Conservation (phyloP, 2,888 invertebrate species). For the Acholoe squamosa region DNA sequence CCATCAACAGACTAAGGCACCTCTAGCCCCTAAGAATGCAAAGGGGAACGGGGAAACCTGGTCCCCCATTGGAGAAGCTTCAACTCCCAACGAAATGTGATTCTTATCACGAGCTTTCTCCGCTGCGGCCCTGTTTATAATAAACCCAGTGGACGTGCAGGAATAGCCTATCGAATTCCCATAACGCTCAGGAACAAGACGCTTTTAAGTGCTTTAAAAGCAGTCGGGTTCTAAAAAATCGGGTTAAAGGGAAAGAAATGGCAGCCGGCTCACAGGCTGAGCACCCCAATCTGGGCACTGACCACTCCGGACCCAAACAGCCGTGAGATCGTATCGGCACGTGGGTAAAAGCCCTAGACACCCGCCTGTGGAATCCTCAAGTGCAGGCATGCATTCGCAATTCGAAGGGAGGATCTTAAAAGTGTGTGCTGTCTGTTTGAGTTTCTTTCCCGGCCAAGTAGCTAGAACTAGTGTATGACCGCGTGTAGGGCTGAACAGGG, state of each 20-base stretch:
- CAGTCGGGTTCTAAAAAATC: background rate
- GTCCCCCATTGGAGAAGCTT: background rate
- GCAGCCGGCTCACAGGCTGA: background rate
- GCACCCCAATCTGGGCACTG: background rate
- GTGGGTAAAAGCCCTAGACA: background rate
- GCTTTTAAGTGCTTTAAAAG: constrained; percentile 33
- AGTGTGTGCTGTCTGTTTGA: constrained; percentile 7
- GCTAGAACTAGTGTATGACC: no score
- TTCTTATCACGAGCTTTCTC: background rate
- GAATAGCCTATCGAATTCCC: constrained; percentile 38
- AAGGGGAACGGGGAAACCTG: background rate
- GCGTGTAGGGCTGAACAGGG: no score
- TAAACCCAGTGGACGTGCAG: constrained; percentile 8
- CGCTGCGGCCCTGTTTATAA: constrained; percentile 9
- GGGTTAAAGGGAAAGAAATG: background rate
- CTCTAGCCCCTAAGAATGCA: background rate
- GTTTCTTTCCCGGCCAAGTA: background rate
- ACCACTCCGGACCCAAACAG: constrained; percentile 27
- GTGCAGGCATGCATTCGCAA: constrained; percentile 21
- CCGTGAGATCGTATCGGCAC: constrained; percentile 37
- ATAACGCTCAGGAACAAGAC: background rate
- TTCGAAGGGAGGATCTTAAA: constrained; percentile 10
- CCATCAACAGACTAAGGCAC: background rate
- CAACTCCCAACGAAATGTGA: constrained; percentile 37
- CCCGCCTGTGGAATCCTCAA: constrained; percentile 10